Evolutionary conservation across 2,888 invertebrate species (phyloP).

Genomic region (Gibbula magus): DNA sequence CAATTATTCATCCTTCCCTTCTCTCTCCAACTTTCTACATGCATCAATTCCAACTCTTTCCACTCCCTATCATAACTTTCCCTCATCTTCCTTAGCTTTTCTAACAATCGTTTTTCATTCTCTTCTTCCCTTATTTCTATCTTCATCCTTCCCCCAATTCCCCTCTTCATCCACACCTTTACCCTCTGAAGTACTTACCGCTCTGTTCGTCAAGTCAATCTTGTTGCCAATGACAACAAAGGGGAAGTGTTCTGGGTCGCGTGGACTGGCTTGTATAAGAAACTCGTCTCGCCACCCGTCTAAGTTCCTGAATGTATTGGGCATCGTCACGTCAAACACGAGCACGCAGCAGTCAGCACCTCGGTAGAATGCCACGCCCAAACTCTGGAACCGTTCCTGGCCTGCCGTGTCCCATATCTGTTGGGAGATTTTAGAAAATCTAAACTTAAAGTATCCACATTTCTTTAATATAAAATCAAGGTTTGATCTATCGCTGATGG

Average conservation of each 20-base stretch:
- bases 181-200: slow-evolving; percentile 79
- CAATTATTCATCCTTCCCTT: too few species aligned
- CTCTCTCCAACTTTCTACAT: too few species aligned
- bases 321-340: slow-evolving; percentile 98
- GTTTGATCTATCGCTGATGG: too few species aligned
- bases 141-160: too few species aligned
- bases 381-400: slow-evolving; percentile 98
- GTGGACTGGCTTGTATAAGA: slow-evolving; percentile 86
- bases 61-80: too few species aligned
- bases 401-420: slow-evolving; percentile 99
- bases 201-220: slow-evolving; percentile 92
- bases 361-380: slow-evolving; percentile 99
- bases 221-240: slow-evolving; percentile 99
- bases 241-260: slow-evolving; percentile 99
- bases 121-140: too few species aligned
- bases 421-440: not conserved
- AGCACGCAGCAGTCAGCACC: slow-evolving; percentile 98
- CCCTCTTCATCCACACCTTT: too few species aligned
- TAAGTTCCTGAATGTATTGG: slow-evolving; percentile 97
- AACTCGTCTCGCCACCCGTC: slow-evolving; percentile 99
- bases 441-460: not conserved
- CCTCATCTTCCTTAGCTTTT: too few species aligned
- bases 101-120: too few species aligned
- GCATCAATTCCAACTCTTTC: too few species aligned
- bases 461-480: too few species aligned